Conservation (phyloP, 2,888 invertebrate genomes). For the Chelonus formosanus region DNA sequence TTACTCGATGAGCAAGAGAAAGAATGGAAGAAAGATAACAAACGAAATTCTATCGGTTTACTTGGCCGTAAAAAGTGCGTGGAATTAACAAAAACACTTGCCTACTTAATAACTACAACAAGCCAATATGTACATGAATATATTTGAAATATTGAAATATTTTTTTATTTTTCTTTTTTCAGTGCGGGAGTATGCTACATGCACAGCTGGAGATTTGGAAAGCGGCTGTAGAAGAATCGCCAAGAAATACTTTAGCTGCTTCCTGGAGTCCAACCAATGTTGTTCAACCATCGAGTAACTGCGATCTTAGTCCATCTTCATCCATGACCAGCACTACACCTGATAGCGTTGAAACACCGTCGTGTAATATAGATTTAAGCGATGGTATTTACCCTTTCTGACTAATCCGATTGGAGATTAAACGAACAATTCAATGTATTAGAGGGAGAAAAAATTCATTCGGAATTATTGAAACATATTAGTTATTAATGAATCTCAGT, state of each 20-base stretch:
- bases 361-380: constrained; percentile 72
- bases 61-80: not conserved
- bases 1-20: constrained; percentile 31
- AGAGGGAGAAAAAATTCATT: not conserved
- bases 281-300: constrained; percentile 52
- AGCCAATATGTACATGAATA: constrained; percentile 4
- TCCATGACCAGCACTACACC: constrained; percentile 50
- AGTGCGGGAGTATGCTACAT: constrained; percentile 86
- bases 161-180: constrained; percentile 45
- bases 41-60: not conserved
- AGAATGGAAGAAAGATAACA: constrained; percentile 18
- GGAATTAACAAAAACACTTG: constrained; percentile 5
- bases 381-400: constrained; percentile 70
- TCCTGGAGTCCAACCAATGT: constrained; percentile 59
- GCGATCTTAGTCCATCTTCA: constrained; percentile 53
- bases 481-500: no score
- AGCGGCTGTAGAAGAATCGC: constrained; percentile 73
- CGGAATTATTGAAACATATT: no score
- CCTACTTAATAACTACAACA: not conserved
- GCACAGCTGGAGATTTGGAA: constrained; percentile 94
- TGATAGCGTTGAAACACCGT: constrained; percentile 53
- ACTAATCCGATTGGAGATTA: constrained; percentile 21
- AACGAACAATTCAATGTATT: constrained; percentile 18
- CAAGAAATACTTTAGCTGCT: constrained; percentile 65
- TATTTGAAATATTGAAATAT: no score